These are phyloP conservation scores for Halcyon senegalensis DNA, from an alignment of 2,113 vertebrate genomes.

Conservation along the genomic window DNA sequence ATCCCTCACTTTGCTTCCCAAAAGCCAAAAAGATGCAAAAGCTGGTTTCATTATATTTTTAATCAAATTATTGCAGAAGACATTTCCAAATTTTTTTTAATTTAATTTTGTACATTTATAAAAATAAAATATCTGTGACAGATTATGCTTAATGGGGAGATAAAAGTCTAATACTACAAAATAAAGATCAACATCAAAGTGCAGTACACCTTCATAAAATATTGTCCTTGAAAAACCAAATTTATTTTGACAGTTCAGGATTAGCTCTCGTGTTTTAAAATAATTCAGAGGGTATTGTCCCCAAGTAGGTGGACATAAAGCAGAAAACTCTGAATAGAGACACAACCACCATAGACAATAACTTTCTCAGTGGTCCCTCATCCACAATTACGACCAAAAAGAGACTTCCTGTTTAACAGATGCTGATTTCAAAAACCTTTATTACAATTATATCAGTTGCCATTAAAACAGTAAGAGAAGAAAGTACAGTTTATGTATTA, in stretches of 20 bases:
- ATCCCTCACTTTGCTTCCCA: background rate
- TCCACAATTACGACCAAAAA: background rate
- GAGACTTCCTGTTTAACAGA: background rate
- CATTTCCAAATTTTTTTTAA: background rate
- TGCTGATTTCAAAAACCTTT: background rate
- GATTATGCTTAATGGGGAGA: background rate
- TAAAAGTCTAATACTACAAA: background rate
- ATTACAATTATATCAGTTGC: background rate
- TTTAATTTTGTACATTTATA: background rate
- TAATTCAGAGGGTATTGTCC: background rate
- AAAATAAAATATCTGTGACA: background rate
- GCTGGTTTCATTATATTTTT: background rate
- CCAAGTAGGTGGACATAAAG: background rate
- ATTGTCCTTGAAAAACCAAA: background rate
- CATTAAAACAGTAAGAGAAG: background rate
- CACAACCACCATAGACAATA: background rate
- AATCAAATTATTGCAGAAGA: background rate
- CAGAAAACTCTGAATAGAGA: background rate
- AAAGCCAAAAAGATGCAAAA: background rate
- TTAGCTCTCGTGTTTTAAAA: background rate
- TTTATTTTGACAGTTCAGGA: conserved; percentile 5
- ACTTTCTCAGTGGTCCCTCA: background rate
- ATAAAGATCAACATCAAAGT: background rate
- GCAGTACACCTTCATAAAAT: background rate
- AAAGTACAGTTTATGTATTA: background rate